Conservation (phyloP, 2,888 invertebrate species). For the Xanthorhoe designata region DNA sequence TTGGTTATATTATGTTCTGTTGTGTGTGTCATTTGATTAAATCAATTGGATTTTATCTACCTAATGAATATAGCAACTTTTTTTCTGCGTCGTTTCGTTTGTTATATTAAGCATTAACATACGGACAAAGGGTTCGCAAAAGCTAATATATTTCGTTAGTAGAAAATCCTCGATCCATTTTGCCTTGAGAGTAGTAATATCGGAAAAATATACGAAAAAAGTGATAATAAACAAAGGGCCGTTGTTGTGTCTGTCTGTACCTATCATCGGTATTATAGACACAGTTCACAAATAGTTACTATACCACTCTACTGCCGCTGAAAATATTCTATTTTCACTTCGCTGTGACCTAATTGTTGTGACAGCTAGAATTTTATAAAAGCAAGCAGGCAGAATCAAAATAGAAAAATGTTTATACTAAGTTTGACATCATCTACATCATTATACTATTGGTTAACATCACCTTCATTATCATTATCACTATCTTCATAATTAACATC, state of each 20-base stretch:
- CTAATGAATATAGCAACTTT: too few relatives aligned
- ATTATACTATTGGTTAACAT: too few relatives aligned
- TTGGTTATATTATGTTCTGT: too few relatives aligned
- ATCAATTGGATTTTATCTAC: too few relatives aligned
- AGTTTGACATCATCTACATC: too few relatives aligned
- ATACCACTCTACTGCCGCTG: slow-evolving; percentile 5
- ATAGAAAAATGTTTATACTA: neutral
- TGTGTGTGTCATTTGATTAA: too few relatives aligned
- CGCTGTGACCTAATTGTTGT: slow-evolving; percentile 35
- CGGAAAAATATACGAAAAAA: slow-evolving; percentile 13
- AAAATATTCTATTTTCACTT: slow-evolving; percentile 43
- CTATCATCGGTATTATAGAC: slow-evolving; percentile 5
- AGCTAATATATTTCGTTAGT: neutral
- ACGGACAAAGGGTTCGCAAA: neutral
- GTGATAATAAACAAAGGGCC: slow-evolving; percentile 12
- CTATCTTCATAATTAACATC: neutral
- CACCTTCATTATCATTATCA: slow-evolving; percentile 27
- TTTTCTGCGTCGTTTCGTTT: too few relatives aligned
- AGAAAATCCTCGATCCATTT: slow-evolving; percentile 1
- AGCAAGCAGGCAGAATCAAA: neutral
- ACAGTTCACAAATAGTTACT: slow-evolving; percentile 5
- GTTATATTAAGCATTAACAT: neutral
- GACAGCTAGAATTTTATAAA: slow-evolving; percentile 13
- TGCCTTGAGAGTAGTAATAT: neutral
- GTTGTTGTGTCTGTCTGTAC: slow-evolving; percentile 7